Conservation (phyloP, 1,140 invertebrate genomes). For the Bilobella aurantiaca region DNA sequence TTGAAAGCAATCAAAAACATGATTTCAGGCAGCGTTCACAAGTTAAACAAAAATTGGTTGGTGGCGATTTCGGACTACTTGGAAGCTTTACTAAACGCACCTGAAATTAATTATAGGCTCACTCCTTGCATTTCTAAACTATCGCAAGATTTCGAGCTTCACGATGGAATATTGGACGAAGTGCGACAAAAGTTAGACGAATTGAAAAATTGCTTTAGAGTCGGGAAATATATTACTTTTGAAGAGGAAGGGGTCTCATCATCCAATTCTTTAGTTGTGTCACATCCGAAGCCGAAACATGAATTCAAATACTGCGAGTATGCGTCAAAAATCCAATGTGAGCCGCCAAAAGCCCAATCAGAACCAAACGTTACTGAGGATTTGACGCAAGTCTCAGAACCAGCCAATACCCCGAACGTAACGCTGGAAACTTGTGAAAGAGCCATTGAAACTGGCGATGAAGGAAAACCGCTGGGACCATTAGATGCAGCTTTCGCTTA, state of each 20-base stretch:
- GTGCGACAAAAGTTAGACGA: conserved; percentile 15
- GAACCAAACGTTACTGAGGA: conserved; percentile 3
- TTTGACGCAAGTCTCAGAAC: background rate
- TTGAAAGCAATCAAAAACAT: conserved; percentile 19
- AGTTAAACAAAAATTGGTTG: conserved; percentile 13
- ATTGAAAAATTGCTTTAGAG: conserved; percentile 8
- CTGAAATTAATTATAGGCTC: conserved; percentile 19
- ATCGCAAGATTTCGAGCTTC: conserved; percentile 21
- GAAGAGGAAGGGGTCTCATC: conserved; percentile 1
- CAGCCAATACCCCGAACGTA: conserved; percentile 20
- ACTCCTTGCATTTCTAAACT: conserved; percentile 21
- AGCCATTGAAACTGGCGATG: conserved; percentile 14
- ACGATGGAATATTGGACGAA: conserved; percentile 15
- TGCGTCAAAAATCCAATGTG: conserved; percentile 12
- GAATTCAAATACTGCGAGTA: conserved; percentile 21
- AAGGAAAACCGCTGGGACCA: background rate
- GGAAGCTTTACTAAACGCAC: conserved; percentile 19
- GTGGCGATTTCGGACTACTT: conserved; percentile 19
- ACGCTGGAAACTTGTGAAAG: conserved; percentile 21
- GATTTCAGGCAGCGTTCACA: conserved; percentile 18
- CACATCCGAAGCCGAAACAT: conserved; percentile 15
- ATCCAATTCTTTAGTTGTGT: conserved; percentile 10
- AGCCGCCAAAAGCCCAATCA: background rate
- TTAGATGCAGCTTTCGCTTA: conserved; percentile 20
- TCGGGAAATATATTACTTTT: conserved; percentile 6